Percentiles rank a stretch among this genome's conserved stretches.
These are phyloP conservation scores for Carettochelys insculpta DNA, from an alignment of 2,113 vertebrate species.

Conservation along the genomic window DNA sequence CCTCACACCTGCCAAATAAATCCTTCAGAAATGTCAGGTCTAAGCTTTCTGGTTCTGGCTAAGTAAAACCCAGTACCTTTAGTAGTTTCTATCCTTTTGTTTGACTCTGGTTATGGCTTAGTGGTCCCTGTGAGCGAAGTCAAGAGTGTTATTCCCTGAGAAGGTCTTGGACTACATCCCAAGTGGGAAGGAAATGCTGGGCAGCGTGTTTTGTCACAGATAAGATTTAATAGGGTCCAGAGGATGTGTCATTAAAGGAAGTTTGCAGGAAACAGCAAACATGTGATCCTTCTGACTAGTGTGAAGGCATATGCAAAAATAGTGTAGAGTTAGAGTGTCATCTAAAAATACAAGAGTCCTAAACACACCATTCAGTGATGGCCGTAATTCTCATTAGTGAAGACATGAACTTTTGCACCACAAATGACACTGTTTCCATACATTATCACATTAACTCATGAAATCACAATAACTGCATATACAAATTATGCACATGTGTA, in stretches of 20 bases:
- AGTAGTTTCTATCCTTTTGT: background rate
- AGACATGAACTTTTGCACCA: background rate
- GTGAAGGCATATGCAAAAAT: conserved; percentile 55
- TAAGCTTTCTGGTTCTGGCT: conserved; percentile 51
- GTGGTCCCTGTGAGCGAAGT: background rate
- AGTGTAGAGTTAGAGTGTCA: background rate
- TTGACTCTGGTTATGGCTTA: background rate
- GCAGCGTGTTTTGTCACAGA: conserved; percentile 65
- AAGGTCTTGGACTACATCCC: conserved; percentile 24
- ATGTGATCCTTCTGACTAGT: background rate
- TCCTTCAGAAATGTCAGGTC: background rate
- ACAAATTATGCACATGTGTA: background rate
- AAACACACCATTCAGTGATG: background rate
- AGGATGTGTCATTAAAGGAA: conserved; percentile 65
- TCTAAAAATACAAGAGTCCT: background rate
- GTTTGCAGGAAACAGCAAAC: conserved; percentile 47
- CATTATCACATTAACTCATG: background rate
- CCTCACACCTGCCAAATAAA: conserved; percentile 15
- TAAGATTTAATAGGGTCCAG: conserved; percentile 61
- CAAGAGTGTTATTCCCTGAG: background rate
- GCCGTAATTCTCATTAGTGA: background rate
- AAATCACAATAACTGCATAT: background rate
- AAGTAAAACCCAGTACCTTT: conserved; percentile 45
- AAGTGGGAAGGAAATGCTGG: conserved; percentile 65
- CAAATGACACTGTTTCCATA: background rate